These are phyloP conservation scores for Mizuhopecten yessoensis DNA, from an alignment of 1,140 invertebrate genomes.

Conservation along the genomic window DNA sequence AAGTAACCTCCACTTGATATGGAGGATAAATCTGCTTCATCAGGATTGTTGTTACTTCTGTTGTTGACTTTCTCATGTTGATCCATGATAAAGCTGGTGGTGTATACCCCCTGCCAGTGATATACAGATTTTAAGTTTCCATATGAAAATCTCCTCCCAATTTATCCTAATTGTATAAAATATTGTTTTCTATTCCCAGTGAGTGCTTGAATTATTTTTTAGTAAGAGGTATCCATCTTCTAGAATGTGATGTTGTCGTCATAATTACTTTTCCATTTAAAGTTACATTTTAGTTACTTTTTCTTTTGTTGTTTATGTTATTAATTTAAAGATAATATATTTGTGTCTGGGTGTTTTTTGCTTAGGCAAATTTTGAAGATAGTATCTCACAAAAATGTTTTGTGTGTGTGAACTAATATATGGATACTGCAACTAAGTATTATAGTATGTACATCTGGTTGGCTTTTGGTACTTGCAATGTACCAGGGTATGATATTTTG, in stretches of 20 bases:
- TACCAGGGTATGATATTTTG: neutral
- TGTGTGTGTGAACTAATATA: slow-evolving; percentile 32
- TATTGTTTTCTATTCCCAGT: slow-evolving; percentile 23
- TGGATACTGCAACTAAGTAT: neutral
- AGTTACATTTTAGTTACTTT: slow-evolving; percentile 7
- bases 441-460: slow-evolving; percentile 22
- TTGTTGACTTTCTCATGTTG: slow-evolving; percentile 50
- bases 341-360: slow-evolving; percentile 36
- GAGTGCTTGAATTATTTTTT: slow-evolving; percentile 27
- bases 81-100: slow-evolving; percentile 28
- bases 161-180: slow-evolving; percentile 15
- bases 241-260: neutral
- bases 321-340: slow-evolving; percentile 40
- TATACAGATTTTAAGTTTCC: slow-evolving; percentile 36
- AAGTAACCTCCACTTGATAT: neutral
- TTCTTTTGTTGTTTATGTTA: slow-evolving; percentile 40
- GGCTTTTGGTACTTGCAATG: neutral
- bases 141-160: slow-evolving; percentile 26
- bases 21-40: slow-evolving; percentile 48
- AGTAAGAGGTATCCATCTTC: slow-evolving; percentile 41
- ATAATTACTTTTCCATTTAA: slow-evolving; percentile 42
- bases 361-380: slow-evolving; percentile 39
- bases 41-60: slow-evolving; percentile 43
- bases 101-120: slow-evolving; percentile 38
- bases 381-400: slow-evolving; percentile 27